Evolutionary conservation across 2,888 invertebrate species (phyloP).

Genomic region (Caenorhabditis drosophilae): DNA sequence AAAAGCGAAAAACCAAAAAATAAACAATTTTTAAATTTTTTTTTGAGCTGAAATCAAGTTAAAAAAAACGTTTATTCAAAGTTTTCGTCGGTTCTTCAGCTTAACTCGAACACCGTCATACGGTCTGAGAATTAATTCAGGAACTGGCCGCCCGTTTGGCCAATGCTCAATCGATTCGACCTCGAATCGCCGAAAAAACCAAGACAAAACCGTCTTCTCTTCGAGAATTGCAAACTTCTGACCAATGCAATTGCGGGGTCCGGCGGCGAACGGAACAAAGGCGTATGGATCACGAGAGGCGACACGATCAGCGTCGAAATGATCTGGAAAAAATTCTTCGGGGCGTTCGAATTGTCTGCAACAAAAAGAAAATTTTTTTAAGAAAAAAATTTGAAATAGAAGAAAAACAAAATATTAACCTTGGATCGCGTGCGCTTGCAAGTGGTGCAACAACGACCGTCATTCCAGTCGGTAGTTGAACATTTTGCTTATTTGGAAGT

Average conservation of each 20-base stretch:
- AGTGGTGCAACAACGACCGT: slow-evolving; percentile 58
- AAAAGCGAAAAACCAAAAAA: too few species aligned
- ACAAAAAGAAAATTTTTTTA: too few species aligned
- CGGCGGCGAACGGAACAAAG: slow-evolving; percentile 65
- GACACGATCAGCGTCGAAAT: slow-evolving; percentile 70
- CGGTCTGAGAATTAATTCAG: slow-evolving; percentile 30
- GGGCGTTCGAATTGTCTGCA: slow-evolving; percentile 66
- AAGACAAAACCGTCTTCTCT: slow-evolving; percentile 69
- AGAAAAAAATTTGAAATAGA: too few species aligned
- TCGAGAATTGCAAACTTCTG: slow-evolving; percentile 72
- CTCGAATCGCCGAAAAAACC: slow-evolving; percentile 28
- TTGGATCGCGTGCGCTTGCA: slow-evolving; percentile 69
- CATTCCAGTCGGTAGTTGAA: slow-evolving; percentile 65
- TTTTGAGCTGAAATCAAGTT: too few species aligned
- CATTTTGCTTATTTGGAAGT: slow-evolving; percentile 23
- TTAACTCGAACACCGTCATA: slow-evolving; percentile 20
- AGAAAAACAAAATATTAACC: too few species aligned
- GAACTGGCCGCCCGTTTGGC: slow-evolving; percentile 23
- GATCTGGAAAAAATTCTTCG: slow-evolving; percentile 70
- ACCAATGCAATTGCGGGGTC: slow-evolving; percentile 65
- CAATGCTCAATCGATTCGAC: slow-evolving; percentile 21
- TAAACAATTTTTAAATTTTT: too few species aligned
- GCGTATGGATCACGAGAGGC: slow-evolving; percentile 56
- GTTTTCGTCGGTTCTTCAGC: slow-evolving; percentile 20
- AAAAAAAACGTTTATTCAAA: too few species aligned